Evolutionary conservation across 2,888 invertebrate species (phyloP).

Genomic region (Meiosimyza platycephala): DNA sequence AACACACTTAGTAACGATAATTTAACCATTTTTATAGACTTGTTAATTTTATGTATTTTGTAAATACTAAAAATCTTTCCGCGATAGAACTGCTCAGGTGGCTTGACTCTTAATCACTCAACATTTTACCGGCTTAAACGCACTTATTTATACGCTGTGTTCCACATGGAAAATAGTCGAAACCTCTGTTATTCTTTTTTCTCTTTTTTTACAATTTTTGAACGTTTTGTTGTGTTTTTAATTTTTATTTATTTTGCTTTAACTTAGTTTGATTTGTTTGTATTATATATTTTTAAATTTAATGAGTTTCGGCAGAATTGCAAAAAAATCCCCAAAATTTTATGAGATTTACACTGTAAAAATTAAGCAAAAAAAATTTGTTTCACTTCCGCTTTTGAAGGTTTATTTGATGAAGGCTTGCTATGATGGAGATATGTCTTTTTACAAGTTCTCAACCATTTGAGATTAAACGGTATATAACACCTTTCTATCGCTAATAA

Average conservation of each 20-base stretch:
- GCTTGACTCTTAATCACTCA: slow-evolving; percentile 36
- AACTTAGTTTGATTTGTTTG: too few species aligned
- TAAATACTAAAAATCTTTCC: slow-evolving; percentile 1
- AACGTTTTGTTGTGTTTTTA: slow-evolving; percentile 47
- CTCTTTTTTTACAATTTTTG: slow-evolving; percentile 23
- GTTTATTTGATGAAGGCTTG: too few species aligned
- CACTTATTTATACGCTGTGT: slow-evolving; percentile 49
- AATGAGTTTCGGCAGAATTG: slow-evolving; percentile 15
- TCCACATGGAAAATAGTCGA: slow-evolving; percentile 40
- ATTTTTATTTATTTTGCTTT: slow-evolving; percentile 43
- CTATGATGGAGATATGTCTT: too few species aligned
- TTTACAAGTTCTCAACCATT: too few species aligned
- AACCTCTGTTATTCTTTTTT: slow-evolving; percentile 39
- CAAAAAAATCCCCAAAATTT: slow-evolving; percentile 19
- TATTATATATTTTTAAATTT: too few species aligned
- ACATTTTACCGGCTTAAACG: slow-evolving; percentile 42
- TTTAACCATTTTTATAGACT: slow-evolving; percentile 49
- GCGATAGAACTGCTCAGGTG: slow-evolving; percentile 23
- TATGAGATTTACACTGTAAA: not conserved
- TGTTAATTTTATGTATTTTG: slow-evolving; percentile 22
- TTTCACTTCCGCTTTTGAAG: too few species aligned
- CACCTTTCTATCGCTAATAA: too few species aligned
- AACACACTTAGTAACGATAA: slow-evolving; percentile 49
- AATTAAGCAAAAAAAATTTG: not conserved
- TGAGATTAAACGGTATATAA: too few species aligned